Base-by-base conservation (phyloP, 1,140 invertebrate genomes). In the Cotesia vestalis region DNA sequence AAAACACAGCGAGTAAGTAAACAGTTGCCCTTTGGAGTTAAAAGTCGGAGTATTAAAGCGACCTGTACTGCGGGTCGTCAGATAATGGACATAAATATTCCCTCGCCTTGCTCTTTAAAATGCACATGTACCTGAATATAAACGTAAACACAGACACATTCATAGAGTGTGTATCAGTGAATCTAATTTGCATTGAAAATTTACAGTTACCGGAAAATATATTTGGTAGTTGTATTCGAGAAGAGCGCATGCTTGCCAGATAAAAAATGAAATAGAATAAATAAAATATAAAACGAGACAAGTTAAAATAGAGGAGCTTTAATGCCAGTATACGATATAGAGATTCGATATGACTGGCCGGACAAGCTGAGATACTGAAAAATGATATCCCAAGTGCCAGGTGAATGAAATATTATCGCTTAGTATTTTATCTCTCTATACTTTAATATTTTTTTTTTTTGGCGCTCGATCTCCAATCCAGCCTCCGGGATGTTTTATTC, bases 161-260 rank as follows among this genome's bases (percentile, higher is more conserved):
- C 40, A 46, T 46, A 85, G 77, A 76, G 77, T 40, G 77, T 79
- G 79, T 85, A 84, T 85, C 83, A 79, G 80, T 76, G 71, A 55
- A 83, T 83, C 84, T 84, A 82, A 85, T 85, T 86, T 86, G 84
- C 84, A 85, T 85, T 69, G 76, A 73, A 80, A 85, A 85, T 86
- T 84, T 84, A 85, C 76, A 71, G 78, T 70, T 73, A 57, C 73
- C 79, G 3, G 6, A 46, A 46, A 73, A 78, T 77, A 78, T 66
- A 72, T 74, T 51, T 60, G n/a, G 73, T 72, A 71, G 35, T 59
- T 67, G 70, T 66, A 70, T 62, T 14, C 46, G 62, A 63, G 71
- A 40, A 69, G 36, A 60, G 55, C 12, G 17, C 51, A 38, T 52
- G 59, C 17, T 57, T 60, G 59, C 60, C 52, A 64, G 14, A 35